phyloP scores from a whole-genome alignment of 2,888 invertebrate species.

The Girardia tigrina region DNA sequence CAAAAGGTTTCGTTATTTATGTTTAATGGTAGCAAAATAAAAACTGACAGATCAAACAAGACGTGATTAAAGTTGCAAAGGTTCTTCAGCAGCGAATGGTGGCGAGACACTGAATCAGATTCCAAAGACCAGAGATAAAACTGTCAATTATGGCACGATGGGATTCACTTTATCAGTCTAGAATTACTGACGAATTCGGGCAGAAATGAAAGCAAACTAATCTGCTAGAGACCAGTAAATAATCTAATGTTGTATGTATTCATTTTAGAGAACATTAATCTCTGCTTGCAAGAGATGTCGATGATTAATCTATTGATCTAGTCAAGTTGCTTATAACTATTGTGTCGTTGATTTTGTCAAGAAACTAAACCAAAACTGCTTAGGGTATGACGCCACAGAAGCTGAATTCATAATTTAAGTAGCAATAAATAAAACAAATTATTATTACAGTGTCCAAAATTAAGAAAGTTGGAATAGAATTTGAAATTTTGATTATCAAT shows the following conservation, averaged over 20 bases:
- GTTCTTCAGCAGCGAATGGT: slow-evolving; percentile 2
- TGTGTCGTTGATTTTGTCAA: neutral
- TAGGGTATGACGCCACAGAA: neutral
- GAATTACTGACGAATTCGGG: neutral
- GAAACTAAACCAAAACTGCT: neutral
- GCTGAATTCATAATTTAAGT: neutral
- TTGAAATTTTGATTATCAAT: too few relatives aligned
- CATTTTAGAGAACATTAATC: neutral
- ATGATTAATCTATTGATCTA: slow-evolving; percentile 17
- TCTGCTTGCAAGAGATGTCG: neutral
- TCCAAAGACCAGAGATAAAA: slow-evolving; percentile 23
- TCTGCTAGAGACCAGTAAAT: slow-evolving; percentile 23
- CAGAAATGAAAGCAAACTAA: slow-evolving; percentile 11
- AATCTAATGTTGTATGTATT: slow-evolving; percentile 12
- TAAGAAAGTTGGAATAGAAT: neutral
- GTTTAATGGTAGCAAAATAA: too few relatives aligned
- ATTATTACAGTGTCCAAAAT: neutral
- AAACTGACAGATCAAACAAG: neutral
- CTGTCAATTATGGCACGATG: slow-evolving; percentile 23
- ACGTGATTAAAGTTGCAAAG: neutral
- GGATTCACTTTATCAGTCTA: slow-evolving; percentile 13
- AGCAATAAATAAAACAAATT: neutral
- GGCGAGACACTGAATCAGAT: slow-evolving; percentile 14
- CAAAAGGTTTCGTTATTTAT: too few relatives aligned
- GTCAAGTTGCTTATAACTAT: neutral